Evolutionary conservation across 2,888 invertebrate species (phyloP), one percentile per base, ranked within the genome.

Genomic region (Agrochola macilenta): DNA sequence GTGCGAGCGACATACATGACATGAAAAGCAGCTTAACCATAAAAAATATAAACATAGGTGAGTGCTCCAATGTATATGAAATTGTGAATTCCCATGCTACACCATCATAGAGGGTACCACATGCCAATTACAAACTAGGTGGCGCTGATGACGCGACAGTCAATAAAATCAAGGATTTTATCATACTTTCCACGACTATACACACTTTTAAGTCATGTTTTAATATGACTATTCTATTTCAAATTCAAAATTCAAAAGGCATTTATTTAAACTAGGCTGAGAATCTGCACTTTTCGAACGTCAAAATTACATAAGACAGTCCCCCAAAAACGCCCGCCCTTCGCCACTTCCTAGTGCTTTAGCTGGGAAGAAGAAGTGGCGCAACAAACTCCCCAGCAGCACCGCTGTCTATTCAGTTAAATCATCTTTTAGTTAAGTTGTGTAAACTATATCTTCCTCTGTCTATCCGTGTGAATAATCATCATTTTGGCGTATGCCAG

Each of bases 1-100:
- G 82, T 87, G 89, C 78, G 76, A 83, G 84, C 85, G 88, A 89
- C 89, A 81, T 20, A 82, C 86, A 87, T 87, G 85, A 85, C 88
- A 85, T 82, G 82, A 79, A 81, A 89, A 87, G 82, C 78, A 79
- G 57, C 35, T 64, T 57, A 78, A 61, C 60, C 69, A 78, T 63
- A n/a, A 63, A 49, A 43, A 43, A 57, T 35, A 61, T 30, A 61
- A 79, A 60, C n/a, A 74, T 30, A 73, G 72, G 72, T 87, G 69
- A 73, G 87, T 84, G 83, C 87, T 75, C 69, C 14, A 60, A 75
- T 87, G 74, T 61, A n/a, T 52, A 69, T 74, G 84, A 79, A 64
- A 61, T 35, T 20, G 87, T 87, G 84, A 74, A 60, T 54, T 43
- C 81, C 80, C 85, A 84, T 84, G 69, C 74, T 83, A 69, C 39